A percentile compares a stretch with the other conserved stretches of the same genome.
Evolutionary conservation across 2,888 invertebrate species (phyloP).

Genomic region (Dryocosmus kuriphilus): DNA sequence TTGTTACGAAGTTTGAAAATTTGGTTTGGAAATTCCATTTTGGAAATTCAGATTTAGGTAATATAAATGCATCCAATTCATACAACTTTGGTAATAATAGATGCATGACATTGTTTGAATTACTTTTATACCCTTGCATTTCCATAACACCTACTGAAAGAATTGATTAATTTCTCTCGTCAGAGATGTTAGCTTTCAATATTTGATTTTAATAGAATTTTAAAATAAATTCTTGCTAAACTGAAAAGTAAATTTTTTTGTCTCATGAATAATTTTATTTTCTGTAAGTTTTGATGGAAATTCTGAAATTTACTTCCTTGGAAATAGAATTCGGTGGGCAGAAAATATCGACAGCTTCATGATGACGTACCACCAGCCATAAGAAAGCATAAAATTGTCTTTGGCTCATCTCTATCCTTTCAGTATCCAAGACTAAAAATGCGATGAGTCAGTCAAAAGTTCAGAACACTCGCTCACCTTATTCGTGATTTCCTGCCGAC

Average conservation of each 20-base stretch:
- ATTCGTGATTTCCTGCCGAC: conserved; percentile 65
- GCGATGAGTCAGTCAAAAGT: conserved; percentile 50
- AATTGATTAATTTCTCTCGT: neutral
- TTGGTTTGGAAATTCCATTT: conserved; percentile 20
- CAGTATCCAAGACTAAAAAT: conserved; percentile 42
- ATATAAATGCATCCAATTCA: conserved; percentile 19
- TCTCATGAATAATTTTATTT: no score
- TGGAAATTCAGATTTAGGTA: neutral
- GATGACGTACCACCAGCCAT: conserved; percentile 9
- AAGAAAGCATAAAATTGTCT: conserved; percentile 19
- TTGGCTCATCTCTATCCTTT: conserved; percentile 6
- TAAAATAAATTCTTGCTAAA: no score
- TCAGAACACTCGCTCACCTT: conserved; percentile 54
- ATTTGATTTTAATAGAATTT: no score
- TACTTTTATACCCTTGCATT: conserved; percentile 20
- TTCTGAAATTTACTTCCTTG: neutral
- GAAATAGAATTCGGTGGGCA: neutral
- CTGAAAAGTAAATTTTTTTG: no score
- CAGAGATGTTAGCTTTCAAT: no score
- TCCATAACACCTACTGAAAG: no score
- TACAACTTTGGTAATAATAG: conserved; percentile 4
- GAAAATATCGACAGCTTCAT: conserved; percentile 9
- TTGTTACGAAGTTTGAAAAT: conserved; percentile 9
- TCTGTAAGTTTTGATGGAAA: neutral
- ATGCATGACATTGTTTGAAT: conserved; percentile 25